Evolutionary conservation across 2,888 invertebrate species (phyloP).

Genomic region (Chymomyza fuscimana): DNA sequence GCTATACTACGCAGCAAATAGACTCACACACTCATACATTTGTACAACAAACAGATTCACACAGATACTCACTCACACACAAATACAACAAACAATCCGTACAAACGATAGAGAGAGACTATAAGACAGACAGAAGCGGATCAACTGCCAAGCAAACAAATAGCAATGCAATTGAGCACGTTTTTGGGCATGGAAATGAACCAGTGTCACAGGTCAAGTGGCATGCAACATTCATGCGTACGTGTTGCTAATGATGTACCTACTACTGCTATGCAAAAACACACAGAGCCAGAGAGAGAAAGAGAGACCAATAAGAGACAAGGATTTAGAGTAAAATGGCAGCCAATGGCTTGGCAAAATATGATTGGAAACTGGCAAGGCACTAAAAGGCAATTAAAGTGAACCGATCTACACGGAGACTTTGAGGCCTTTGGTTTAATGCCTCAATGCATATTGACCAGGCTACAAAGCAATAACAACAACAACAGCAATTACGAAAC

Average conservation of each 20-base stretch:
- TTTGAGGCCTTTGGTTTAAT: constrained; percentile 29
- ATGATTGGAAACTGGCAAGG: constrained; percentile 48
- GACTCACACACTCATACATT: neutral
- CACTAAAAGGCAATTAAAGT: constrained; percentile 32
- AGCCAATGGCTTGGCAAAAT: constrained; percentile 41
- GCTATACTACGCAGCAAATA: constrained; percentile 17
- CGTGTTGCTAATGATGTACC: constrained; percentile 65
- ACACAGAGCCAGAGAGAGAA: neutral
- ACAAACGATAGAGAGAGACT: neutral
- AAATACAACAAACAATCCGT: neutral
- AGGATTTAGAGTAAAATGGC: neutral
- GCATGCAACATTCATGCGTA: constrained; percentile 33
- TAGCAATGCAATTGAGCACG: constrained; percentile 76
- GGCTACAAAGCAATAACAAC: constrained; percentile 14
- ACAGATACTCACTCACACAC: neutral
- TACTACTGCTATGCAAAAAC: constrained; percentile 13
- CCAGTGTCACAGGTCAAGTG: constrained; percentile 21
- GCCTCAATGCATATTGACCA: constrained; percentile 47
- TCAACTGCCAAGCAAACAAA: constrained; percentile 74
- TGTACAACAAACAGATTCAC: constrained; percentile 15
- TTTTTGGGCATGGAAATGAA: constrained; percentile 72
- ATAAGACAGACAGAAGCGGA: constrained; percentile 42
- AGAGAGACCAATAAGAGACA: neutral
- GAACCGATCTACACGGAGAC: constrained; percentile 20
- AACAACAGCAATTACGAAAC: constrained; percentile 8